Conservation (phyloP, 2,888 invertebrate genomes). For the Physocephala rufipes region DNA sequence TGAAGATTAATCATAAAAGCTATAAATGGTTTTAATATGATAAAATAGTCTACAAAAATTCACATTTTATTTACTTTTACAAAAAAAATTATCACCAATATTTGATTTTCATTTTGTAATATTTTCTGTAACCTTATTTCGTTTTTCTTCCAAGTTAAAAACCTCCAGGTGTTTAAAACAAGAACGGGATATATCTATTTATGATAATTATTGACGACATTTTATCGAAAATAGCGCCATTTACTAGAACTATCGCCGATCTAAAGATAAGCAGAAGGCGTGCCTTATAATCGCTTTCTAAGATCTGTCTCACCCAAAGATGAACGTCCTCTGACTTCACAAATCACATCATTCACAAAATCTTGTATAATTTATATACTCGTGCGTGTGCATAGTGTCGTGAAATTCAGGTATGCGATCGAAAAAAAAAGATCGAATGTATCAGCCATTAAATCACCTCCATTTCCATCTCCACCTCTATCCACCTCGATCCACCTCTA, state of each 20-base stretch:
- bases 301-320: no score
- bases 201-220: no score
- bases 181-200: no score
- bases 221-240: neutral
- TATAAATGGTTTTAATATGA: no score
- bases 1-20: no score
- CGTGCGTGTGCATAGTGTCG: neutral
- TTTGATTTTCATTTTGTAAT: no score
- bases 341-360: neutral
- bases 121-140: neutral
- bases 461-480: constrained; percentile 44
- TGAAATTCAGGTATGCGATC: neutral
- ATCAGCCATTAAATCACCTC: constrained; percentile 51
- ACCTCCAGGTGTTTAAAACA: neutral
- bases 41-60: no score
- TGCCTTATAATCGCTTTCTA: constrained; percentile 46
- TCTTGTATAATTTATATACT: neutral
- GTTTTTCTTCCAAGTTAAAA: neutral
- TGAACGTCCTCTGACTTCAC: constrained; percentile 9
- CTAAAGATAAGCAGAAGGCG: constrained; percentile 46
- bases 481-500: no score
- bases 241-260: neutral
- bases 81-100: no score
- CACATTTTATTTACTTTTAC: no score
- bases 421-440: constrained; percentile 55